Conservation (phyloP, 2,113 vertebrate species). For the Galemys pyrenaicus region DNA sequence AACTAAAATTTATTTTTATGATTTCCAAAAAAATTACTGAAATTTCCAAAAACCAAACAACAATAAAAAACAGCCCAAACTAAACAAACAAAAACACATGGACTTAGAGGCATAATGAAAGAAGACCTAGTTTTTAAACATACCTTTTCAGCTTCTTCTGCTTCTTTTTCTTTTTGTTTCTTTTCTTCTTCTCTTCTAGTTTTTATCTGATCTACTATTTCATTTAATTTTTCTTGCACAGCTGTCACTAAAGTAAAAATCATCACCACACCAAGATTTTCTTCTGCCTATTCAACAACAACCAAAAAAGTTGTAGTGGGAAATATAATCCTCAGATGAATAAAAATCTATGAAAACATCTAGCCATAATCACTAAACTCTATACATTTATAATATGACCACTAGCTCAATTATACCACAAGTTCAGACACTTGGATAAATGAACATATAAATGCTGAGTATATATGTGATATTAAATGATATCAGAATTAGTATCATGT, state of each 20-base stretch:
- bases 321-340: too few species aligned
- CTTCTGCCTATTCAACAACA: constrained; percentile 89
- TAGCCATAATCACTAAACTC: too few species aligned
- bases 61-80: not conserved
- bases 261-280: constrained; percentile 99
- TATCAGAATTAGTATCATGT: not conserved
- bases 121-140: not conserved
- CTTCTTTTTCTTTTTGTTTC: constrained; percentile 91
- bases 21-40: constrained; percentile 15
- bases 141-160: constrained; percentile 98
- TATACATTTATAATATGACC: too few species aligned
- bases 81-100: not conserved
- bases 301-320: not conserved
- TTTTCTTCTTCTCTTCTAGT: constrained; percentile 94
- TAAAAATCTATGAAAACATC: too few species aligned
- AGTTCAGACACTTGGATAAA: not conserved
- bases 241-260: constrained; percentile 98
- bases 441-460: not conserved
- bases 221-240: constrained; percentile 97
- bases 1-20: not conserved
- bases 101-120: not conserved
- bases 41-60: not conserved
- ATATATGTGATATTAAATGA: not conserved
- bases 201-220: constrained; percentile 96
- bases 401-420: not conserved